These are phyloP conservation scores for Diglossa cyanea DNA, from an alignment of 2,797 vertebrate species.

Conservation along the genomic window DNA sequence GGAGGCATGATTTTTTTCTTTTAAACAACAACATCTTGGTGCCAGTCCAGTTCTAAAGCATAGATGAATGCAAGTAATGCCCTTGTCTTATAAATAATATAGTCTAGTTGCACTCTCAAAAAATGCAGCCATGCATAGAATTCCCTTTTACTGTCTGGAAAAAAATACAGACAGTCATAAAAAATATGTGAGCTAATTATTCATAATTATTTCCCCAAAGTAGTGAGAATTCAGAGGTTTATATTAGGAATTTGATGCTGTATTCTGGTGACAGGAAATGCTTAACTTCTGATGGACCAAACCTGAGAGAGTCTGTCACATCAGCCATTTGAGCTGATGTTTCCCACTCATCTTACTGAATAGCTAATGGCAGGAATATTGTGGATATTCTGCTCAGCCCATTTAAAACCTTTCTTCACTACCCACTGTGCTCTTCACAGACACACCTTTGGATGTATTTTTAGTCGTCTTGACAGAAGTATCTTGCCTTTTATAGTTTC, in stretches of 20 bases:
- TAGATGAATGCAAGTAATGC: background rate
- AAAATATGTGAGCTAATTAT: background rate
- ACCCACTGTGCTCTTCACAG: background rate
- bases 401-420: background rate
- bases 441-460: background rate
- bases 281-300: background rate
- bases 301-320: background rate
- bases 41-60: background rate
- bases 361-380: background rate
- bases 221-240: background rate
- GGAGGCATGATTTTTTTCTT: background rate
- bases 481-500: background rate
- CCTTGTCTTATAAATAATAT: background rate
- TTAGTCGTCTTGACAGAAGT: background rate
- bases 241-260: background rate
- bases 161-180: background rate
- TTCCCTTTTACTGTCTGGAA: background rate
- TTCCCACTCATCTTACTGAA: background rate
- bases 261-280: background rate
- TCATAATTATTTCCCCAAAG: background rate
- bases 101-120: background rate
- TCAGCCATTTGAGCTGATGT: background rate
- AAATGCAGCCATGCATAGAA: background rate
- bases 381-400: background rate
- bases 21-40: background rate